Percentiles rank a stretch among this genome's conserved stretches.
phyloP scores from a whole-genome alignment of 2,888 invertebrate species.

The Plusia festucae region DNA sequence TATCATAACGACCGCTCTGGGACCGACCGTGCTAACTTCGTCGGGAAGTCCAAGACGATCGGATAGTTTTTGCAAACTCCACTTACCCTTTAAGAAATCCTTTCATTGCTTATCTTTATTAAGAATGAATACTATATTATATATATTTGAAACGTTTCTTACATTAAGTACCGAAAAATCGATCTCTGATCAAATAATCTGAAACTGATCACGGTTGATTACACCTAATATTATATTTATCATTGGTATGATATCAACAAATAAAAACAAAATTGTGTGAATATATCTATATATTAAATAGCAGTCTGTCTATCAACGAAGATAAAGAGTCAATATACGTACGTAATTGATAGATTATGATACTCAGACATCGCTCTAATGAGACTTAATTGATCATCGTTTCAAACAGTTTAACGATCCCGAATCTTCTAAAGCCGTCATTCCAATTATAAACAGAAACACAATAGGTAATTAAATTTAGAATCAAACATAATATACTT shows the following conservation, averaged over 20 bases:
- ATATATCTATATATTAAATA: not conserved
- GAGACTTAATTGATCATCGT: conserved; percentile 58
- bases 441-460: conserved; percentile 27
- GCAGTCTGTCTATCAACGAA: not conserved
- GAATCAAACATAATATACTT: not conserved
- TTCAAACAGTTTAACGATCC: conserved; percentile 58
- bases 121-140: not conserved
- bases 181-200: too few species aligned
- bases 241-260: not conserved
- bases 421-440: conserved; percentile 48
- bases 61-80: not conserved
- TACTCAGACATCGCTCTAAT: conserved; percentile 56
- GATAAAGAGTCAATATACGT: conserved; percentile 8
- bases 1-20: not conserved
- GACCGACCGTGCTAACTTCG: not conserved
- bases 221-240: too few species aligned
- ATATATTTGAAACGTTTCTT: too few species aligned
- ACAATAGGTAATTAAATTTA: not conserved
- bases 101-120: not conserved
- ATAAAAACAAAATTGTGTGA: not conserved
- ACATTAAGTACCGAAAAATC: too few species aligned
- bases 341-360: conserved; percentile 43
- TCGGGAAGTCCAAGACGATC: not conserved
- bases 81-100: not conserved
- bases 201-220: too few species aligned